phyloP scores from a whole-genome alignment of 2,888 invertebrate species.

The Allygus modestus region DNA sequence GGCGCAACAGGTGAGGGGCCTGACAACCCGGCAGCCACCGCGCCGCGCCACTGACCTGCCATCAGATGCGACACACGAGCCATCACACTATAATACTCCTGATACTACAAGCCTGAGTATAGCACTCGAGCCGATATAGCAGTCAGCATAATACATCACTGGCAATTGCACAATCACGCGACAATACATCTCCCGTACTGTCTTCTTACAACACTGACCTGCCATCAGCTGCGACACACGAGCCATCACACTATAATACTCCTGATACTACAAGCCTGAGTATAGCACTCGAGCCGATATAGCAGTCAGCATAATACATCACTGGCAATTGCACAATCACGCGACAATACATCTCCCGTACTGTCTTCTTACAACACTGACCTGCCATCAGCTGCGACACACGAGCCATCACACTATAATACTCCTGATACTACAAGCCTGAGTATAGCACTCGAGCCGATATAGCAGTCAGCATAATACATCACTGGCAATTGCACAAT shows the following conservation, averaged over 20 bases:
- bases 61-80: neutral
- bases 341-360: neutral
- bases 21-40: slow-evolving; percentile 20
- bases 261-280: neutral
- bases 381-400: neutral
- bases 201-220: neutral
- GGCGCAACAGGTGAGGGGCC: slow-evolving; percentile 34
- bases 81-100: neutral
- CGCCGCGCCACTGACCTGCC: slow-evolving; percentile 36
- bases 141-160: neutral
- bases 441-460: too few species aligned
- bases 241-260: neutral
- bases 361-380: neutral
- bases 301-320: neutral
- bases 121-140: too few species aligned
- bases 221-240: neutral
- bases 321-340: neutral
- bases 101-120: neutral
- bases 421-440: neutral
- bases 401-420: neutral
- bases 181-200: neutral
- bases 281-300: too few species aligned
- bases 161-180: neutral
- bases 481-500: neutral
- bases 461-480: too few species aligned